Conservation (phyloP, 1,140 invertebrate genomes). For the Nasonia giraulti region DNA sequence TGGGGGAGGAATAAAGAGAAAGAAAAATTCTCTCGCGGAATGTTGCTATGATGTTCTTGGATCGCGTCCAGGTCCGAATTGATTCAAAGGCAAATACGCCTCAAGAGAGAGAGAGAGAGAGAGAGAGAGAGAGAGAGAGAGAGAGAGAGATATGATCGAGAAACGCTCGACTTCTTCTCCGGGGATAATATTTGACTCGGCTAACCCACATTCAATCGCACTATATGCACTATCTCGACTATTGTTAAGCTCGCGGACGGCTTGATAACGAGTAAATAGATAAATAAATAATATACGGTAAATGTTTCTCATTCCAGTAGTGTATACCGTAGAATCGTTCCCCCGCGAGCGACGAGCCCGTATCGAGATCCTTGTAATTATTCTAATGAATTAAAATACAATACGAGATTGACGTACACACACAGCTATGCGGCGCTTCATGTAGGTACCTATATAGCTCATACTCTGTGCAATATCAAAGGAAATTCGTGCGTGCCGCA, state of each 20-base stretch:
- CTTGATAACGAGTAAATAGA: too few relatives aligned
- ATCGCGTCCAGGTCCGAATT: not conserved
- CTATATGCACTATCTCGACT: too few relatives aligned
- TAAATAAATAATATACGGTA: too few relatives aligned
- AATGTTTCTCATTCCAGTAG: not conserved
- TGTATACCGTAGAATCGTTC: not conserved
- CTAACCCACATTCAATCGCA: not conserved
- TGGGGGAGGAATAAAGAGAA: not conserved
- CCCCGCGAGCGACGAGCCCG: not conserved
- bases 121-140: too few relatives aligned
- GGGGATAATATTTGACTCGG: too few relatives aligned
- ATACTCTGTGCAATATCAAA: not conserved
- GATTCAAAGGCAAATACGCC: conserved; percentile 3
- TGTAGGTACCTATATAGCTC: not conserved
- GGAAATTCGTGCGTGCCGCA: conserved; percentile 21
- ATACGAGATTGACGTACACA: not conserved
- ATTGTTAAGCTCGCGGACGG: too few relatives aligned
- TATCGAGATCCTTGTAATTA: conserved; percentile 8
- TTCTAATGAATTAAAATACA: conserved; percentile 45
- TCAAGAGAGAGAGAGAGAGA: too few relatives aligned
- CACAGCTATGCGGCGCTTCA: not conserved
- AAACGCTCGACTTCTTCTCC: too few relatives aligned
- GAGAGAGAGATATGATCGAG: too few relatives aligned
- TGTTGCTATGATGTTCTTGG: not conserved
- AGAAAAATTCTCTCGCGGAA: too few relatives aligned